Evolutionary conservation across 2,888 invertebrate species (phyloP).

Genomic region (Melanophora roralis): DNA sequence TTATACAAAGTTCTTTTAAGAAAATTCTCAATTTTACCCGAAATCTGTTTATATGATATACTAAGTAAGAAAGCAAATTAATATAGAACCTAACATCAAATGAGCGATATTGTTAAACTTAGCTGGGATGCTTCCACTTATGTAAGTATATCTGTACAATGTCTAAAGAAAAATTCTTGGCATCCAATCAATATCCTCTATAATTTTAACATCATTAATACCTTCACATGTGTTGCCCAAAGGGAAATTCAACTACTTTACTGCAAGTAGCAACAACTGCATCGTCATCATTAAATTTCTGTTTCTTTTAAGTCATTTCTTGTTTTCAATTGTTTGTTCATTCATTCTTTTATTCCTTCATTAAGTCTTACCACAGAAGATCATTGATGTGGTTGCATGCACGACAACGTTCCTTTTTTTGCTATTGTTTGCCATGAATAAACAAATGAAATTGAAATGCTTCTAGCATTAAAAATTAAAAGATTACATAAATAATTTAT

Average conservation of each 20-base stretch:
- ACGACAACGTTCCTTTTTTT: not conserved
- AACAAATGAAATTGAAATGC: slow-evolving; percentile 20
- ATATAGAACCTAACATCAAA: too few relatives aligned
- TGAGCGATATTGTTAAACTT: slow-evolving; percentile 21
- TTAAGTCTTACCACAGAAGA: slow-evolving; percentile 34
- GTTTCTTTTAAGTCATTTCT: not conserved
- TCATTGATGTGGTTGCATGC: slow-evolving; percentile 51
- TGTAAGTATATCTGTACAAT: not conserved
- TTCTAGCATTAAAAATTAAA: slow-evolving; percentile 17
- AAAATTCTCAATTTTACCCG: not conserved
- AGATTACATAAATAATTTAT: not conserved
- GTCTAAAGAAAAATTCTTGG: slow-evolving; percentile 24
- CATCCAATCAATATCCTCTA: slow-evolving; percentile 50
- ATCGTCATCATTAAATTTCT: slow-evolving; percentile 31
- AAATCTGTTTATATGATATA: not conserved
- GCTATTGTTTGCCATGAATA: not conserved
- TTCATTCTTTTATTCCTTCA: slow-evolving; percentile 30
- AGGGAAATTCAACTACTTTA: not conserved
- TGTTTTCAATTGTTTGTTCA: not conserved
- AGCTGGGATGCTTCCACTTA: not conserved
- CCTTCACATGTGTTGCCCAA: slow-evolving; percentile 40
- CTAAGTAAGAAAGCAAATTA: slow-evolving; percentile 27
- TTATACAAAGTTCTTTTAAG: too few relatives aligned
- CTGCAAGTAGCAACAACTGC: slow-evolving; percentile 36
- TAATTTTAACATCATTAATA: slow-evolving; percentile 45